Evolutionary conservation across 2,113 vertebrate genomes (phyloP), one percentile per base, ranked within the genome.

Genomic region (Aviceda subcristata): DNA sequence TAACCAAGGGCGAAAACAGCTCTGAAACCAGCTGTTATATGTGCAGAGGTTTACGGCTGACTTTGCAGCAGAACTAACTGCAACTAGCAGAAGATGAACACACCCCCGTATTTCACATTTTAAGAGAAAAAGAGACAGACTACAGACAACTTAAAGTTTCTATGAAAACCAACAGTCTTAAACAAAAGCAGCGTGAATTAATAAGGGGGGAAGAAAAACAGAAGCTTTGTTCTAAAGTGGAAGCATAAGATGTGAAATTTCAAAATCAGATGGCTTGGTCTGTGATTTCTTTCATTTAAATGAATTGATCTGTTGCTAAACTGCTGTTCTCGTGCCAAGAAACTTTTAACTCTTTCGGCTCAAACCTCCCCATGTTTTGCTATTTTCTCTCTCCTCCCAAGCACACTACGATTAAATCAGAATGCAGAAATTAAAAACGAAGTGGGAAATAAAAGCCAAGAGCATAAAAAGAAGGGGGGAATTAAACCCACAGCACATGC

Each of bases 241-340:
- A 97, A 96, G 94, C 67, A 56, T 22, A 88, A 97, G 93, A 97
- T 80, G 82, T 53, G 87, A 96, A 97, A 98, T 98, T 98, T 94
- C 96, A 97, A 98, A 98, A 97, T 92, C 71, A 97, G 97, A 96
- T 94, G 96, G 94, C 91, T 88, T 4, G 55, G 92, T 88, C 96
- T 98, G 95, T 97, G 95, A 97, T 98, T 98, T 98, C 98, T 98
- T 98, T 97, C 98, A 98, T 98, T 97, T 97, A 98, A 99, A 98
- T 98, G 96, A 98, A 98, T 97, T 98, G 98, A 98, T 98, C 98
- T 97, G 97, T 98, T 98, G 98, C 98, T 98, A 97, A 98, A 98
- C 96, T 96, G 75, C 97, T 92, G 93, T 90, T 96, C 59, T 15
- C 6, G 94, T 98, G 98, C 98, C 98, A 98, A 98, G 95, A 98